Evolutionary conservation across 2,113 vertebrate species (phyloP), one percentile per base, ranked within the genome.

Genomic region (Nibea coibor): DNA sequence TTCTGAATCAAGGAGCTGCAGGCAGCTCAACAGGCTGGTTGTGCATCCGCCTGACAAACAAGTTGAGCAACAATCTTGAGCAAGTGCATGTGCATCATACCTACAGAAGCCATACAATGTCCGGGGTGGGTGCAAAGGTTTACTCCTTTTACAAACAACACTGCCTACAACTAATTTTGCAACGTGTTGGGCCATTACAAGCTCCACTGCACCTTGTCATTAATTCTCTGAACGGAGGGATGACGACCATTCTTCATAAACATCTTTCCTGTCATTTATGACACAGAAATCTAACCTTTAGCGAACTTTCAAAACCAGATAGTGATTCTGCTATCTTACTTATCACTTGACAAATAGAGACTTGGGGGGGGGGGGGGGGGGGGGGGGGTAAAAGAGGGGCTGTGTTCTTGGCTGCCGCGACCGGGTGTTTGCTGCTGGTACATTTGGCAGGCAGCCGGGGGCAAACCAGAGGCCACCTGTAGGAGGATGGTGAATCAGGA

Each of bases 391-490:
- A 66, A 39, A 6, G 50, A 17, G 4, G 42, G 28, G 54, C 56
- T 56, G 59, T 56, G 45, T 45, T 66, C 66, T 39, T 68, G 75
- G 45, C 50, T 72, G 73, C 20, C 8, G 17, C 54, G 76, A n/a
- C 75, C 65, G 35, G 72, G 59, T 19, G 76, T 72, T 47, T 75
- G 75, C 75, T 72, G 71, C 51, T 39, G 82, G 54, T 85, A 84
- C 86, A 87, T 75, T 82, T 89, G 84, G 77, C 31, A 47, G 76
- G 78, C 79, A 89, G 81, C 68, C 82, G 70, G 72, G 68, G 63
- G 74, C 35, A 48, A 62, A 42, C 70, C 75, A 63, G 57, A 26
- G 43, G 63, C 66, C 73, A 90, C 77, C 80, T 86, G 86, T 64
- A 66, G 50, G 62, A 71, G 61, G 59, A 48, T 31, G 47, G 61